Evolutionary conservation across 2,888 invertebrate genomes (phyloP).

Genomic region (Spisula solida): DNA sequence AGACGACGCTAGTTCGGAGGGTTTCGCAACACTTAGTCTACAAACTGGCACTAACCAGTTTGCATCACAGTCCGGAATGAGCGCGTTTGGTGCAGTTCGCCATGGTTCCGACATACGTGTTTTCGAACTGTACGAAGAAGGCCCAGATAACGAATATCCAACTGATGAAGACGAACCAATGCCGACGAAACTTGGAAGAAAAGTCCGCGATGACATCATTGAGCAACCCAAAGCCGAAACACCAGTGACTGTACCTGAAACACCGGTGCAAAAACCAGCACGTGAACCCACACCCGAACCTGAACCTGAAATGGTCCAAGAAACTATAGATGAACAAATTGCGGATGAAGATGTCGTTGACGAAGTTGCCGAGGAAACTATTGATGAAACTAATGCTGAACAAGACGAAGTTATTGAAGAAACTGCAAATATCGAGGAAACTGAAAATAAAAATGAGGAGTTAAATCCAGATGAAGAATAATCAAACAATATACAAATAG

Average conservation of each 20-base stretch:
- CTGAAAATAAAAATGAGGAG: neutral
- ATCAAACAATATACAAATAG: neutral
- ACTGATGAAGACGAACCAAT: slow-evolving; percentile 67
- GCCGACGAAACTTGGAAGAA: slow-evolving; percentile 48
- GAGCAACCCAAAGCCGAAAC: slow-evolving; percentile 19
- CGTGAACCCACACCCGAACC: slow-evolving; percentile 23
- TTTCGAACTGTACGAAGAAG: slow-evolving; percentile 66
- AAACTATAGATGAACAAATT: slow-evolving; percentile 25
- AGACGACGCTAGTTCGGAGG: slow-evolving; percentile 56
- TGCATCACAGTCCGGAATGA: slow-evolving; percentile 69
- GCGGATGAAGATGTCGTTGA: slow-evolving; percentile 38
- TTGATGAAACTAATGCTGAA: slow-evolving; percentile 26
- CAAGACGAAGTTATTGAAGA: neutral
- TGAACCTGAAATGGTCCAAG: slow-evolving; percentile 30
- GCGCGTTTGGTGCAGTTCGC: slow-evolving; percentile 75
- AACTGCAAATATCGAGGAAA: slow-evolving; percentile 7
- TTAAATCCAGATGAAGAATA: slow-evolving; percentile 13
- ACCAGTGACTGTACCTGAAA: neutral
- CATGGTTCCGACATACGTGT: slow-evolving; percentile 64
- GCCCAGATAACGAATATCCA: slow-evolving; percentile 68
- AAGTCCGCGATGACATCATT: slow-evolving; percentile 52
- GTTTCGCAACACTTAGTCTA: slow-evolving; percentile 50
- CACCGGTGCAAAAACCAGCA: slow-evolving; percentile 16
- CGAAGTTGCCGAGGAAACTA: slow-evolving; percentile 34
- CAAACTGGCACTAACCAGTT: slow-evolving; percentile 62